Base-by-base conservation (phyloP, 2,888 invertebrate genomes). In the Apodemia hepburni region DNA sequence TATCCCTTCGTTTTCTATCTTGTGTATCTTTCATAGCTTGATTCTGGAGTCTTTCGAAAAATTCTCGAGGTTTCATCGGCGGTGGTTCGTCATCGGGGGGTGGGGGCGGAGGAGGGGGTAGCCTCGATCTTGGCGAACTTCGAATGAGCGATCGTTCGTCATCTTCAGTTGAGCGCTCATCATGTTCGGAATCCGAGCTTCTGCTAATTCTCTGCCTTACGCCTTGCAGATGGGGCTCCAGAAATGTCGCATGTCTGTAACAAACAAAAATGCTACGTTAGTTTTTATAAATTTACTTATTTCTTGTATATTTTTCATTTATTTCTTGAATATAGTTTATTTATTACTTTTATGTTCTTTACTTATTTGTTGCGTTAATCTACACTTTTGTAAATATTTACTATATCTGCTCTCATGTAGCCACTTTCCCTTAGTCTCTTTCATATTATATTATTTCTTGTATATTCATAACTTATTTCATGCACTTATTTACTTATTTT, bases 221-320 rank as follows among this genome's bases (percentile, higher is more conserved):
- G 59, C 93, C 93, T 77, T 95, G 95, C 69, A 95, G 90, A 79
- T 95, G 95, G 47, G 95, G 95, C 80, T 96, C 95, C 76, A 95
- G 92, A 82, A 95, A 95, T 69, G 94, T 93, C 79, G 95, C 95
- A 89, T 94, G 95, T 91, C 95, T 96, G 93, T 0, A 94, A 94
- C 78, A 84, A 85, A 66, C 65, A 62, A 59, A 58, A 9, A 35
- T 6, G 33, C 57, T n/a, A 54, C n/a, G 27, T 54, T 49, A 63
- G 11, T 29, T 47, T 35, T 49, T 42, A 51, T 38, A 33, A 27
- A 15, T 15, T 29, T 29, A 29, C 29, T 29, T 29, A 29, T 29
- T 29, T 29, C 29, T 29, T 29, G 29, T 29, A 22, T 22, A 22
- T 22, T 22, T 22, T 22, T 22, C 22, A 22, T 22, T 22, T 22